Conservation (phyloP, 1,140 invertebrate genomes). For the Drosophila kurseongensis region DNA sequence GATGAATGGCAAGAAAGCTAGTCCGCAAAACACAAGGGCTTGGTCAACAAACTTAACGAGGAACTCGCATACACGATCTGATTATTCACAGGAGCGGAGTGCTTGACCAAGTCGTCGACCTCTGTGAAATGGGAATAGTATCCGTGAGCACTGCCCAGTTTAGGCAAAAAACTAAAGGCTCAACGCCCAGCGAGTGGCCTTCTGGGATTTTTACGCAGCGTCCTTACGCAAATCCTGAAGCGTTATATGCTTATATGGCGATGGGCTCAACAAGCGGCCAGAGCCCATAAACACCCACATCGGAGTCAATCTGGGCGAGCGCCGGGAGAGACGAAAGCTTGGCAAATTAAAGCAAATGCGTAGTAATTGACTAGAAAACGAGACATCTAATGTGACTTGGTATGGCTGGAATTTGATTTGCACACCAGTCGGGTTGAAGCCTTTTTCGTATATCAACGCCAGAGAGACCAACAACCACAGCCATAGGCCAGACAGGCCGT, state of each 20-base stretch:
- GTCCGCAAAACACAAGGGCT: slow-evolving; percentile 13
- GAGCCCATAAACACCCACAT: slow-evolving; percentile 5
- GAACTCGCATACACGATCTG: slow-evolving; percentile 39
- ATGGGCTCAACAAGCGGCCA: slow-evolving; percentile 9
- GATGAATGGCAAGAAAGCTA: slow-evolving; percentile 47
- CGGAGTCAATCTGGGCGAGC: neutral
- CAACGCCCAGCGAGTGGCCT: slow-evolving; percentile 12
- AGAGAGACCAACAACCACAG: slow-evolving; percentile 13
- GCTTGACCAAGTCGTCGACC: slow-evolving; percentile 43
- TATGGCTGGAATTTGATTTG: slow-evolving; percentile 39
- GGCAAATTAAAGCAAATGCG: slow-evolving; percentile 61
- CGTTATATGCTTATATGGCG: slow-evolving; percentile 16
- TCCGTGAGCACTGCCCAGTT: neutral
- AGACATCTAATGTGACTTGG: slow-evolving; percentile 39
- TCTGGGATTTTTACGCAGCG: slow-evolving; percentile 15
- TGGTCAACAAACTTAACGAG: slow-evolving; percentile 47
- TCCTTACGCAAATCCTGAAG: slow-evolving; percentile 51
- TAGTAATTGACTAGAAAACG: slow-evolving; percentile 55
- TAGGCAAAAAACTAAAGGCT: neutral
- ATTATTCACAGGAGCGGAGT: slow-evolving; percentile 6
- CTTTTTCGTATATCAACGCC: slow-evolving; percentile 10
- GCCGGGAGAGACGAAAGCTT: slow-evolving; percentile 8
- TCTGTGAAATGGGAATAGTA: slow-evolving; percentile 15
- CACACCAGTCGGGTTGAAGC: slow-evolving; percentile 4
- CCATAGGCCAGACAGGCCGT: slow-evolving; percentile 20